Evolutionary conservation across 2,888 invertebrate species (phyloP).

Genomic region (Machimus atricapillus): DNA sequence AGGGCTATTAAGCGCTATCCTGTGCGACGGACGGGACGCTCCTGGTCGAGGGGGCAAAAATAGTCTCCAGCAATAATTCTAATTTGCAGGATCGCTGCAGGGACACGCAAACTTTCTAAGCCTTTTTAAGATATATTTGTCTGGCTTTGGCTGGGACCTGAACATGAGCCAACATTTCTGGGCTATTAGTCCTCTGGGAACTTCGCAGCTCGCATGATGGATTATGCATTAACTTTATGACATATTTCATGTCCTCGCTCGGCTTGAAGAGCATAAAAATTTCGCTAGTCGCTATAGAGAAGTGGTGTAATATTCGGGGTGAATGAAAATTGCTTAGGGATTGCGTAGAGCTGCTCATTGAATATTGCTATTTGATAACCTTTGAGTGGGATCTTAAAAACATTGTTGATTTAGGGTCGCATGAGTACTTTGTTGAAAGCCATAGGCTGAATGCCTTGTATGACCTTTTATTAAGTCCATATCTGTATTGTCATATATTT

Average conservation of each 20-base stretch:
- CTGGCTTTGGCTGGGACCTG: background rate
- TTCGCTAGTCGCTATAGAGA: background rate
- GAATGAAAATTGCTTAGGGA: background rate
- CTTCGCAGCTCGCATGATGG: background rate
- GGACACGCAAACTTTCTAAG: slow-evolving; percentile 25
- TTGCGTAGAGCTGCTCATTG: background rate
- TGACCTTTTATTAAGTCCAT: background rate
- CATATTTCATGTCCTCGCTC: background rate
- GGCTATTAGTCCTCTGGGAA: background rate
- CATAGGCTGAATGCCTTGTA: background rate
- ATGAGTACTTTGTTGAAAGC: background rate
- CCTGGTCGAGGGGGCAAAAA: background rate
- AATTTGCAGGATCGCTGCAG: background rate
- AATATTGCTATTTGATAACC: background rate
- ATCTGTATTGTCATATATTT: background rate
- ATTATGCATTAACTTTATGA: background rate
- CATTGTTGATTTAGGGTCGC: background rate
- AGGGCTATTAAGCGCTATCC: background rate
- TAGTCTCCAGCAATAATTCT: background rate
- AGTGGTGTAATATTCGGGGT: background rate
- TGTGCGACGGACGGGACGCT: background rate
- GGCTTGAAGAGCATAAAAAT: background rate
- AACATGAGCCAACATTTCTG: background rate
- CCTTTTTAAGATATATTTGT: slow-evolving; percentile 12
- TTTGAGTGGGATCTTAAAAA: background rate